Evolutionary conservation across 2,797 vertebrate species (phyloP).

Genomic region (Liasis olivaceus): DNA sequence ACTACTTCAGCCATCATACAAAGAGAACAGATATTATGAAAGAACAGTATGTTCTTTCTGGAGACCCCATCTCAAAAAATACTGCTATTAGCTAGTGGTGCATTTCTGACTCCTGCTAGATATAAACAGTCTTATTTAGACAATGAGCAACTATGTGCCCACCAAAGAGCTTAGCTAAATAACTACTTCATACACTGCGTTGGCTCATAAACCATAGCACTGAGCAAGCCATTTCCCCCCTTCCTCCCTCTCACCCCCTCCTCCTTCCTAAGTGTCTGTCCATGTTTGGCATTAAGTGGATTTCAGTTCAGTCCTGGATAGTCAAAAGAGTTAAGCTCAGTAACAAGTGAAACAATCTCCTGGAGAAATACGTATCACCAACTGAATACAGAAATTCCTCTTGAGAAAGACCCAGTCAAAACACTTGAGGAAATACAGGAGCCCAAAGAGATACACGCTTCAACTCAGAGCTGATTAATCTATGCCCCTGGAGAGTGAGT

Average conservation of each 20-base stretch:
- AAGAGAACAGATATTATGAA: neutral
- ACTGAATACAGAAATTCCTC: conserved; percentile 11
- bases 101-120: neutral
- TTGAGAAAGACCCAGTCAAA: conserved; percentile 29
- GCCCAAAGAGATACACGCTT: conserved; percentile 14
- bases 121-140: neutral
- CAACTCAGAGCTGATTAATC: neutral
- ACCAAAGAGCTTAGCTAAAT: neutral
- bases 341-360: neutral
- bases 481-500: neutral
- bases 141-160: neutral
- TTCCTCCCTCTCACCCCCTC: neutral
- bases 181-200: no score
- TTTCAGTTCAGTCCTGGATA: neutral
- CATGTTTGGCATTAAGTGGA: conserved; percentile 8
- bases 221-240: no score
- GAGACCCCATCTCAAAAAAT: neutral
- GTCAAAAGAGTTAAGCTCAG: conserved; percentile 10
- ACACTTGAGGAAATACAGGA: conserved; percentile 23
- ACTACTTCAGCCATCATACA: no score
- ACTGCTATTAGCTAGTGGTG: neutral
- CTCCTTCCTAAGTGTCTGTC: neutral
- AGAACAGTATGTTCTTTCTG: neutral
- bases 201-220: neutral
- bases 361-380: neutral